Base-by-base conservation (phyloP, 2,113 vertebrate genomes). In the Plestiodon gilberti region DNA sequence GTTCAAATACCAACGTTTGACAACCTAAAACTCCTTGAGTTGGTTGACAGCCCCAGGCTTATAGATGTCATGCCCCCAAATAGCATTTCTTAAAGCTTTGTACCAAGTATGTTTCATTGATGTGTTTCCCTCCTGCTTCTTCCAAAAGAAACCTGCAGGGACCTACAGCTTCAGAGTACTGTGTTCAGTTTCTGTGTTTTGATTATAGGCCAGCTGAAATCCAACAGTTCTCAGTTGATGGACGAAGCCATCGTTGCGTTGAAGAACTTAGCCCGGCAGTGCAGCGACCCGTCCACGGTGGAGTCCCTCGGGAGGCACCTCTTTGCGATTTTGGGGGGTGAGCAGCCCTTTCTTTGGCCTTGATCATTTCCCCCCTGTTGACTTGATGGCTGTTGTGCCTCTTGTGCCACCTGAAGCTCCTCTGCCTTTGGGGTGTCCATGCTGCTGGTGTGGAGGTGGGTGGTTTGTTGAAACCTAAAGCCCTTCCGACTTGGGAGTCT, bases 241-340 rank as follows among this genome's bases (percentile, higher is more conserved):
- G 98, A 99, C 2, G 97, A 98, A 93, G 98, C 99, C 0, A 97
- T 99, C 48, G 95, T 97, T 93, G 98, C 98, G 0, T 93, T 99
- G 77, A 97, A 97, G 95, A 98, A 99, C 91, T 92, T 99, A 96
- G 97, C 97, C 79, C 96, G 95, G 83, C 99, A 99, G 90, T 99
- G 99, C 92, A 99, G 99, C 0, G 98, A 99, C 87, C 96, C 97
- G 5, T 92, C 95, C 0, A 98, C 97, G 1, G 96, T 98, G 82
- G 98, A 99, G 94, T 97, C 97, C 0, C 93, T 99, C 9, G 95
- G 96, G 83, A 97, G 95, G 28, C 98, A 99, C 90, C 97, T 99
- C 89, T 99, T 99, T 87, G 97, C 97, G 61, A 97, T 99, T 91
- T 96, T 99, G 0, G 98, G 98, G 90, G 99, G 99, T 99, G 74